Base-by-base conservation (phyloP, 1,140 invertebrate genomes). In the Monochamus saltuarius region DNA sequence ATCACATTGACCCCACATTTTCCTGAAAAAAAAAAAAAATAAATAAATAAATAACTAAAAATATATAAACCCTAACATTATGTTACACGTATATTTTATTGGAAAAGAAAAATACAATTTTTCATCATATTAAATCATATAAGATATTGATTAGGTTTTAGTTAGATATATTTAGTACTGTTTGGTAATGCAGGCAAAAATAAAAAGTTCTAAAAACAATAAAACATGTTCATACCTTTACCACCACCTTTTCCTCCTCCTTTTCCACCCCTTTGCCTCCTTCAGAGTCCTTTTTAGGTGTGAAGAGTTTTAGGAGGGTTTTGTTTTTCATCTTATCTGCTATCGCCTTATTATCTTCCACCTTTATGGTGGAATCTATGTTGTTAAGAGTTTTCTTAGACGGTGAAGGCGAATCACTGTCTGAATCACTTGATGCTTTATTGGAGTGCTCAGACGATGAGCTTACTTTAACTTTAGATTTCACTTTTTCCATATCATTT, bases 261-360 rank as follows among this genome's bases (percentile, higher is more conserved):
- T 66, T 82, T 82, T 1, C 75, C 78, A 7, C 75, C 78, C 81
- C 78, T 59, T 81, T 82, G 0, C 77, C 77, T 7, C 74, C 73
- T 53, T 75, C 74, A 3, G 70, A 66, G 54, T 74, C 74, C 7
- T 65, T 56, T 55, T 74, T 74, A 10, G 78, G 82, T 0, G 78
- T 83, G 69, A 89, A 89, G 10, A 90, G 72, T 65, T 85, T 87
- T 2, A 84, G 77, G 22, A 89, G 67, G 0, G 87, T 88, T 59
- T 83, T 84, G 62, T 79, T 87, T 73, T 89, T 90, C 71, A 89
- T 89, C 63, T 87, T 87, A 69, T 89, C 86, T 56, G 84, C 81
- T 0, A 84, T 79, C 8, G 65, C 42, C 43, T 81, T 80, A 2
- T 79, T 79, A 16, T 80, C 79, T 39, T 85, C 82, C 16, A 83